phyloP scores from a whole-genome alignment of 2,888 invertebrate species.

The Lycophotia porphyrea region DNA sequence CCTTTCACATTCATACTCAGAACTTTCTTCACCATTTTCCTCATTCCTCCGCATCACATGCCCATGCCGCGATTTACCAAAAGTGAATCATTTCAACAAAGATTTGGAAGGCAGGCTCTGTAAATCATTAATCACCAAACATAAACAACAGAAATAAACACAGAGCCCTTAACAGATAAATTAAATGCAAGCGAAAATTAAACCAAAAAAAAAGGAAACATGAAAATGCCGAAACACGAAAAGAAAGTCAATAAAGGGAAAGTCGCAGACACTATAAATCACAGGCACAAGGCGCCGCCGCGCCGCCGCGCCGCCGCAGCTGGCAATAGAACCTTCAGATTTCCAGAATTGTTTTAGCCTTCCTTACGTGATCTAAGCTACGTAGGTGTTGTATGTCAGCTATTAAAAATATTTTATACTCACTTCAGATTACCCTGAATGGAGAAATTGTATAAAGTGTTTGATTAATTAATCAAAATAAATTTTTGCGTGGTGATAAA shows the following conservation, averaged over 20 bases:
- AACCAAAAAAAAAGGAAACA: constrained; percentile 57
- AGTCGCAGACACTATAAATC: constrained; percentile 80
- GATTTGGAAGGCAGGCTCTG: background rate
- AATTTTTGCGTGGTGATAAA: background rate
- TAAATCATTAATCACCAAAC: background rate
- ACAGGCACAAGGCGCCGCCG: constrained; percentile 68
- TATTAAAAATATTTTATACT: background rate
- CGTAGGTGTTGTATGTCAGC: constrained; percentile 1
- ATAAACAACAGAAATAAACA: background rate
- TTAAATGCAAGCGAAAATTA: constrained; percentile 51
- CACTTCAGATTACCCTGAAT: background rate
- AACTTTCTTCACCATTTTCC: too few relatives aligned
- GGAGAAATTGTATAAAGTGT: background rate
- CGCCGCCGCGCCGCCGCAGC: constrained; percentile 52
- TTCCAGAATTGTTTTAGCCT: constrained; percentile 54
- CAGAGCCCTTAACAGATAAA: constrained; percentile 9
- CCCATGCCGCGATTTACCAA: too few relatives aligned
- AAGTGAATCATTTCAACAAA: background rate
- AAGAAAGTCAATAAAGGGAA: constrained; percentile 71
- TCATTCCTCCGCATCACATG: too few relatives aligned
- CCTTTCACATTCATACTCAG: too few relatives aligned
- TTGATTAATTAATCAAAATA: background rate
- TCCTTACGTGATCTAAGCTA: constrained; percentile 21
- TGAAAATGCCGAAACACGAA: constrained; percentile 65
- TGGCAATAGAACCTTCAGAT: constrained; percentile 50